Percentiles rank a stretch among this genome's conserved stretches.
Evolutionary conservation across 2,888 invertebrate genomes (phyloP).

Genomic region (Aplocera efformata): DNA sequence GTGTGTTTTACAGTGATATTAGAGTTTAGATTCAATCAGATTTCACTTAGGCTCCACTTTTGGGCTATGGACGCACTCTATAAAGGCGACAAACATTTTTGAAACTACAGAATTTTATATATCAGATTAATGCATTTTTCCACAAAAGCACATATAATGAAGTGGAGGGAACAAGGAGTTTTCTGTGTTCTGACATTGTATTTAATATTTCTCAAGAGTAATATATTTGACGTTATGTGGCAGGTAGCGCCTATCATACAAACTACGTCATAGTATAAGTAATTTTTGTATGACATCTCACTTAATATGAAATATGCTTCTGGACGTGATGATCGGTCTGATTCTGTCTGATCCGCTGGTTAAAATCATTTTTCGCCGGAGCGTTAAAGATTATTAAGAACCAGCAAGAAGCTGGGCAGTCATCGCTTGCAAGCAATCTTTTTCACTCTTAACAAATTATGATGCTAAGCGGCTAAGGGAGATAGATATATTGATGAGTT

Average conservation of each 20-base stretch:
- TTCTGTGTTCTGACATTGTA: constrained; percentile 3
- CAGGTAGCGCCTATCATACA: too few relatives aligned
- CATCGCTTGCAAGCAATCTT: too few relatives aligned
- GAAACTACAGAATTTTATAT: background rate
- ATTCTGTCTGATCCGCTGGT: too few relatives aligned
- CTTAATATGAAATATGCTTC: background rate
- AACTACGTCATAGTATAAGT: too few relatives aligned
- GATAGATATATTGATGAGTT: too few relatives aligned
- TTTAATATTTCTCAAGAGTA: too few relatives aligned
- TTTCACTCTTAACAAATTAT: too few relatives aligned
- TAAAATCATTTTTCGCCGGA: too few relatives aligned
- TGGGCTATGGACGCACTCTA: constrained; percentile 4
- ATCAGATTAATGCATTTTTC: background rate
- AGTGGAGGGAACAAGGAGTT: background rate
- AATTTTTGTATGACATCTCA: background rate
- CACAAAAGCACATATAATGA: constrained; percentile 18
- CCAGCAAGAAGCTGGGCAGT: too few relatives aligned
- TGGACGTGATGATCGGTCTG: background rate
- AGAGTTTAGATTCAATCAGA: constrained; percentile 36
- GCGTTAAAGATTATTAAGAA: too few relatives aligned
- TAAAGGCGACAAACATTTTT: background rate
- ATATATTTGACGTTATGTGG: too few relatives aligned
- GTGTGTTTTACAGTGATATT: constrained; percentile 60
- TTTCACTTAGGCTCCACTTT: constrained; percentile 2
- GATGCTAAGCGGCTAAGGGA: too few relatives aligned